phyloP scores from a whole-genome alignment of 2,113 vertebrate species.

The Amia ocellicauda region DNA sequence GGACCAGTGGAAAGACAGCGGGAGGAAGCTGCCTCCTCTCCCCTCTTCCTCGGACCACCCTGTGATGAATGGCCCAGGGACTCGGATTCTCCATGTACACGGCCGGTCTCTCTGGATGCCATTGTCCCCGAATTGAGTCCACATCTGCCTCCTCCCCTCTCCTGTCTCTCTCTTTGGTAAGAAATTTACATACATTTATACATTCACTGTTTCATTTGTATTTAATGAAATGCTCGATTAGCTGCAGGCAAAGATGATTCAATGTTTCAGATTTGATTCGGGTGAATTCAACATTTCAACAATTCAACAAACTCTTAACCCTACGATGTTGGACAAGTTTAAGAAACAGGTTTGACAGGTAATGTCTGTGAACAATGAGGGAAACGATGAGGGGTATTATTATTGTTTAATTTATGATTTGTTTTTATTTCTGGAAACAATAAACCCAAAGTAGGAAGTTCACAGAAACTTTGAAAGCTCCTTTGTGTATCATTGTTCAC shows the following conservation, averaged over 20 bases:
- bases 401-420: too few relatives aligned
- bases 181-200: too few relatives aligned
- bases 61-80: neutral
- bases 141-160: too few relatives aligned
- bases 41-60: neutral
- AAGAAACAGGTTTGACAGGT: neutral
- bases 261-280: too few relatives aligned
- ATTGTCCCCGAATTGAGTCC: neutral
- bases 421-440: neutral
- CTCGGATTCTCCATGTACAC: neutral
- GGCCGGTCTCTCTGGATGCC: neutral
- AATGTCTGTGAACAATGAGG: neutral
- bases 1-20: too few relatives aligned
- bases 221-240: too few relatives aligned
- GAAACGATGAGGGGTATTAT: neutral
- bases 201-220: too few relatives aligned
- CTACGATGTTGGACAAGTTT: neutral
- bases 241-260: too few relatives aligned
- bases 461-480: constrained; percentile 23
- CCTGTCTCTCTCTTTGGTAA: too few relatives aligned
- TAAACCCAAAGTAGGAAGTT: constrained; percentile 16
- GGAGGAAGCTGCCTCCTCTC: neutral
- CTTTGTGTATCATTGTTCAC: constrained; percentile 1
- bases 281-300: too few relatives aligned
- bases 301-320: neutral